Evolutionary conservation across 2,888 invertebrate species (phyloP), one percentile per base, ranked within the genome.

Genomic region (Tiphia femorata): DNA sequence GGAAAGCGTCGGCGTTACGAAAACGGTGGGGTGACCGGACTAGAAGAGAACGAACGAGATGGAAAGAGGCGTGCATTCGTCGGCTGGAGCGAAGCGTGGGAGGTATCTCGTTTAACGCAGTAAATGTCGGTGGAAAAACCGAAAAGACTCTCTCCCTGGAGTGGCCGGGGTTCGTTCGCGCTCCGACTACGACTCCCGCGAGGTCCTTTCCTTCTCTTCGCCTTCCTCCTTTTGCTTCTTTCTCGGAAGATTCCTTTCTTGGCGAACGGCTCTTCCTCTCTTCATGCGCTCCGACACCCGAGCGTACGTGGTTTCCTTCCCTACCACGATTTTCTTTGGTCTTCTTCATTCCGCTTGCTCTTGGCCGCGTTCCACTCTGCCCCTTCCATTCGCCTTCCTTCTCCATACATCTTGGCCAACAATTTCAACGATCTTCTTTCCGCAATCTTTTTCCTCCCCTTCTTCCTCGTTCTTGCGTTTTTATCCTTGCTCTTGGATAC

Each of bases 131-230:
- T 50, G 56, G 54, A 61, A 64, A 68, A 51, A 61, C 61, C 66
- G 57, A 53, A 41, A 66, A 68, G 69, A 6, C 12, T 14, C 62
- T 67, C 65, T 67, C 68, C 70, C 72, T 74, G 58, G 66, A 78
- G 77, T 75, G 68, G 74, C 70, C 69, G 69, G 72, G 73, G 67
- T 62, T 78, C 75, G 72, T 74, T 67, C 73, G 64, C 66, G 64
- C 53, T 73, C 75, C 75, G 73, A 77, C 72, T 73, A 76, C 75
- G 73, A 77, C 72, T 74, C 78, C 75, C 78, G 70, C 67, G 78
- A 74, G 79, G 61, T 70, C 59, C 52, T 60, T 51, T 43, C 55
- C 49, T 56, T 54, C 64, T 57, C 50, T 62, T 42, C 49, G 42
- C 42, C 48, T 50, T 50, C 42, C 33, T 51, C 46, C 55, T 66